Evolutionary conservation across 2,888 invertebrate species (phyloP).

Genomic region (Yponomeuta plumbellus): DNA sequence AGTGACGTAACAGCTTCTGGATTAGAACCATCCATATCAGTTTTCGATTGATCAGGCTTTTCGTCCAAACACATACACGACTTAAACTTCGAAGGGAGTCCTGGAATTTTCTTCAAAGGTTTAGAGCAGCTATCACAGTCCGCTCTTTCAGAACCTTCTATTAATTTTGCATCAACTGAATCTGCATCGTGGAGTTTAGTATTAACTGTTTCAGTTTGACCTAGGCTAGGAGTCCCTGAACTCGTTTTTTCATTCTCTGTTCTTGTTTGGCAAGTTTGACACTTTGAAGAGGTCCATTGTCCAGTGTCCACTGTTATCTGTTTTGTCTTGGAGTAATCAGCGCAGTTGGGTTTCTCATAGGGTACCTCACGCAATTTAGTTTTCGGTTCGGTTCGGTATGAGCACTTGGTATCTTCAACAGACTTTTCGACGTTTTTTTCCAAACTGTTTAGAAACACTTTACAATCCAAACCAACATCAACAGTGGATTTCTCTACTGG

Average conservation of each 20-base stretch:
- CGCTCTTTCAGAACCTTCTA: neutral
- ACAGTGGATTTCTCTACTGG: too few relatives aligned
- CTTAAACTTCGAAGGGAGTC: neutral
- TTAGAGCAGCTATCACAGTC: neutral
- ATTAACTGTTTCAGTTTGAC: neutral
- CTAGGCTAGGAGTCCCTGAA: neutral
- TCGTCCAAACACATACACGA: neutral
- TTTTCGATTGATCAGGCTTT: neutral
- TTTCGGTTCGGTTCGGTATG: too few relatives aligned
- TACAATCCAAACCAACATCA: too few relatives aligned
- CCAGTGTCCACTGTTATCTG: neutral
- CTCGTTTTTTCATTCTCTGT: neutral
- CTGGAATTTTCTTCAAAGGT: neutral
- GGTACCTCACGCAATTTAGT: too few relatives aligned
- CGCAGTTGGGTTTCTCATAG: neutral
- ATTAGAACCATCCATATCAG: neutral
- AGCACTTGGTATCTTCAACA: too few relatives aligned
- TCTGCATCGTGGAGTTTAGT: neutral
- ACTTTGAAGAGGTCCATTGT: neutral
- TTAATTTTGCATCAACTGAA: neutral
- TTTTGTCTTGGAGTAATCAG: neutral
- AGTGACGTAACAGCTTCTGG: neutral
- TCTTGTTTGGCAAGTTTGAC: constrained; percentile 21
- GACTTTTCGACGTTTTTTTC: too few relatives aligned
- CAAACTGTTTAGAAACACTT: too few relatives aligned